Base-by-base conservation (phyloP, 2,113 vertebrate genomes). In the Xyliphius kryptos region DNA sequence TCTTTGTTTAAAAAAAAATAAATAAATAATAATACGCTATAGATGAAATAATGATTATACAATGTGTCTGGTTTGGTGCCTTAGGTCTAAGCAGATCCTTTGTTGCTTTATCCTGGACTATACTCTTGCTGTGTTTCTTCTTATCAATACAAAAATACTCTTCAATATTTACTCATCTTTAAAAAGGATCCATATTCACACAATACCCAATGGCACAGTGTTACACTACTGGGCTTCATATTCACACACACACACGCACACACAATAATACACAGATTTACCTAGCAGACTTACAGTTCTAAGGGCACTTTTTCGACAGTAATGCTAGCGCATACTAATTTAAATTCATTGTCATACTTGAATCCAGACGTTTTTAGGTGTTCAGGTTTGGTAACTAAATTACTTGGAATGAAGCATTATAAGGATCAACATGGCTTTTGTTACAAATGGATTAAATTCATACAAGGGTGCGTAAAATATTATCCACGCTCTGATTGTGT, bases 261-360 rank as follows among this genome's bases (percentile, higher is more conserved):
- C n/a, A n/a, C n/a, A n/a, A n/a, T n/a, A n/a, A n/a, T n/a, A n/a
- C n/a, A n/a, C n/a, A n/a, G 41, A 62, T 72, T 61, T 55, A 68
- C 73, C 76, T 72, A 76, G 71, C 72, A 77, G 53, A 77, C 68
- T 74, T 62, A 76, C 69, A 76, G 17, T 75, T 79, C 75, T 77
- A 85, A 87, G 85, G 83, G 78, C 85, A 87, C 83, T 84, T 85
- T 63, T 82, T n/a, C 63, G 50, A 47, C 52, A 15, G 56, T 41
- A 54, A 58, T 15, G 60, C 51, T 65, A 51, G 16, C 53, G 21
- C 46, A 49, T 70, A 41, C 43, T 47, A 60, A 22, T 51, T 21
- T 11, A 9, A 13, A 58, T 19, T 63, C 61, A 43, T 20, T 58
- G 16, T 65, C 54, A n/a, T n/a, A n/a, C 46, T 68, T 70, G 73